Percentiles rank a stretch among this genome's conserved stretches.
phyloP scores from a whole-genome alignment of 1,140 invertebrate genomes.

The Cecropterus lyciades region DNA sequence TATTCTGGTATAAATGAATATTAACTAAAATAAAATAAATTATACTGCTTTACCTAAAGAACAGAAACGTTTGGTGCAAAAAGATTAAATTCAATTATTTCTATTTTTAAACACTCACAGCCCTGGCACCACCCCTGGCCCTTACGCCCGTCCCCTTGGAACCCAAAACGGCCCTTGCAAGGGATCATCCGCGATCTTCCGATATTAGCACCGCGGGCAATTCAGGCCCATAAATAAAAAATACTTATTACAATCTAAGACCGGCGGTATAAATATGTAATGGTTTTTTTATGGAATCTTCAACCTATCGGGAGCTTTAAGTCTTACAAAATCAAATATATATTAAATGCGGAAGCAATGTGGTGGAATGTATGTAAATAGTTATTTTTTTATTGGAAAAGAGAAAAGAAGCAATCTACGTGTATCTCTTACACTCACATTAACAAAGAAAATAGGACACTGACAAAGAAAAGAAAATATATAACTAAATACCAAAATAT shows the following conservation, averaged over 20 bases:
- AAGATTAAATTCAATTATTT: neutral
- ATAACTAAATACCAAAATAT: too few relatives aligned
- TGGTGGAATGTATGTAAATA: neutral
- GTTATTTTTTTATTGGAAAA: neutral
- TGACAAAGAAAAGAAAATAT: too few relatives aligned
- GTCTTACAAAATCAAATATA: too few relatives aligned
- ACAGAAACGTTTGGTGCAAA: too few relatives aligned
- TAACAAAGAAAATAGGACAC: too few relatives aligned
- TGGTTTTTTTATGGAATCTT: conserved; percentile 49
- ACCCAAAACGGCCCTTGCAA: conserved; percentile 44
- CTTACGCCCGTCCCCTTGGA: conserved; percentile 44
- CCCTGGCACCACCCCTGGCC: conserved; percentile 44
- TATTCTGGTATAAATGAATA: too few relatives aligned
- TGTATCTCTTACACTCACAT: too few relatives aligned
- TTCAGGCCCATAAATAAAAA: conserved; percentile 74
- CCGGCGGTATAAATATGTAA: conserved; percentile 66
- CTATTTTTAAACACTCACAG: conserved; percentile 1
- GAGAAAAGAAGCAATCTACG: neutral
- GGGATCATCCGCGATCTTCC: conserved; percentile 71
- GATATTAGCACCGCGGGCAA: conserved; percentile 75
- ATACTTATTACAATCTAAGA: conserved; percentile 64
- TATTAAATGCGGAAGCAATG: neutral
- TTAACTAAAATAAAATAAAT: too few relatives aligned
- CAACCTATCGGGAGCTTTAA: conserved; percentile 4
- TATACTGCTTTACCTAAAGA: too few relatives aligned